phyloP scores from a whole-genome alignment of 2,797 vertebrate genomes.

The Petrocephalus schoutedeni region DNA sequence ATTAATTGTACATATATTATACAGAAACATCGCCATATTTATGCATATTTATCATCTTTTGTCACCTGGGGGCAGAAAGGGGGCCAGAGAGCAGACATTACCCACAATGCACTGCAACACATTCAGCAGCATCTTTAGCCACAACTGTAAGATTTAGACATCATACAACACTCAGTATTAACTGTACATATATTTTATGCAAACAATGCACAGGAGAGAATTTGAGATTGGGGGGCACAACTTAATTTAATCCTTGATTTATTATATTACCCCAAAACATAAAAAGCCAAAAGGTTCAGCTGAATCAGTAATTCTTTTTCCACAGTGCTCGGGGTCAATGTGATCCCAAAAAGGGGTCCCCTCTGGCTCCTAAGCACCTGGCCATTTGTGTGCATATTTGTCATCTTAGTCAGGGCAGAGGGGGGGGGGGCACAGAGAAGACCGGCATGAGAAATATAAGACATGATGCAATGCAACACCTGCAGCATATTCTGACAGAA shows the following conservation, averaged over 20 bases:
- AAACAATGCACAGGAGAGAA: not conserved
- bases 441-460: not conserved
- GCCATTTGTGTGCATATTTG: not conserved
- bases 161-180: not conserved
- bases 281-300: too few relatives aligned
- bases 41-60: conserved; percentile 4
- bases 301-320: too few relatives aligned
- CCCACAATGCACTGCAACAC: not conserved
- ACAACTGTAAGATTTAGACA: not conserved
- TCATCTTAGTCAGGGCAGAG: not conserved
- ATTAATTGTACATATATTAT: conserved; percentile 4
- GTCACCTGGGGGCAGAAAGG: not conserved
- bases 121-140: not conserved
- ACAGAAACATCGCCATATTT: not conserved
- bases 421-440: not conserved
- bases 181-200: not conserved
- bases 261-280: too few relatives aligned
- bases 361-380: not conserved
- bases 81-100: not conserved
- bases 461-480: not conserved
- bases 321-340: too few relatives aligned
- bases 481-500: not conserved
- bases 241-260: not conserved
- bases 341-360: too few relatives aligned
- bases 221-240: not conserved